phyloP scores from a whole-genome alignment of 2,888 invertebrate genomes.

The Epirrhoe tristata region DNA sequence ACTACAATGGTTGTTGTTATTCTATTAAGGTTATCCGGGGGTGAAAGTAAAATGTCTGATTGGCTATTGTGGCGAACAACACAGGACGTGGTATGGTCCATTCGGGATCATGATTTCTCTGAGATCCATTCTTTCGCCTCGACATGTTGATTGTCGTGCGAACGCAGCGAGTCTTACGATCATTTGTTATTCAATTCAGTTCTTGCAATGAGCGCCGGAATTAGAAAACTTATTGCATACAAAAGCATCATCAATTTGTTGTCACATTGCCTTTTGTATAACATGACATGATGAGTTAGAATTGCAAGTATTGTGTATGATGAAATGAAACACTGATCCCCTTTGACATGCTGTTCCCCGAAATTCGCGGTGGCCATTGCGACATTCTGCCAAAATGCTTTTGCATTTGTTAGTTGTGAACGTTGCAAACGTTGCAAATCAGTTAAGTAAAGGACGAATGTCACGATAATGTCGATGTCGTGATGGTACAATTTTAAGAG shows the following conservation, averaged over 20 bases:
- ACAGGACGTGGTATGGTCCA: constrained; percentile 61
- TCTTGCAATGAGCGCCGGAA: constrained; percentile 59
- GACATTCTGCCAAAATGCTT: constrained; percentile 23
- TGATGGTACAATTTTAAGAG: constrained; percentile 56
- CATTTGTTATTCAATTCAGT: constrained; percentile 74
- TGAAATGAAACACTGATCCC: constrained; percentile 17
- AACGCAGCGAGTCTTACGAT: constrained; percentile 60
- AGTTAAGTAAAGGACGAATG: constrained; percentile 36
- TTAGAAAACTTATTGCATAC: constrained; percentile 65
- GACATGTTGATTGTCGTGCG: constrained; percentile 77
- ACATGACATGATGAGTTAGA: constrained; percentile 12
- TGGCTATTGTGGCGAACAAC: constrained; percentile 68
- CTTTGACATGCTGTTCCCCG: constrained; percentile 21
- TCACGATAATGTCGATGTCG: constrained; percentile 58
- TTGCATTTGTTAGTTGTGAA: constrained; percentile 43
- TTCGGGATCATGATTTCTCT: constrained; percentile 77
- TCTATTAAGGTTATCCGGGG: constrained; percentile 75
- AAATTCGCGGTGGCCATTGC: constrained; percentile 34
- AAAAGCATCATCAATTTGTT: constrained; percentile 61
- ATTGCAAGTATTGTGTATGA: constrained; percentile 16
- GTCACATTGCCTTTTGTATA: constrained; percentile 43
- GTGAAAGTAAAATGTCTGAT: constrained; percentile 79
- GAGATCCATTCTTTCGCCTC: constrained; percentile 68
- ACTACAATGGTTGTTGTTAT: constrained; percentile 79
- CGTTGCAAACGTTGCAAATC: constrained; percentile 45